Evolutionary conservation across 2,113 vertebrate species (phyloP), one percentile per base, ranked within the genome.

Genomic region (Syngnathus scovelli): DNA sequence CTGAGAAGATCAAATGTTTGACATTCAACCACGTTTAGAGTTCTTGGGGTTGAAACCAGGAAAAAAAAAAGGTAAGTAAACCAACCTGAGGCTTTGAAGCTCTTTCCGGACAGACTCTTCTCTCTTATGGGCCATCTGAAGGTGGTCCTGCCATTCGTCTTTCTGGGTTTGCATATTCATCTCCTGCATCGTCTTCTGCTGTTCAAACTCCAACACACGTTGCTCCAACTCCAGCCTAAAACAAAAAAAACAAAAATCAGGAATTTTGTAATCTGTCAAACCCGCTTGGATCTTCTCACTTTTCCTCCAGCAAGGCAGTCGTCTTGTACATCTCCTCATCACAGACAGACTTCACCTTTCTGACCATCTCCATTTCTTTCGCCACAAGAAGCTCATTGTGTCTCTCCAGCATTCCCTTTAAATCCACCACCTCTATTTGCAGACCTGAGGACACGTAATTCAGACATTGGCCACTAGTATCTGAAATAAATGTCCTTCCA

Each of bases 291-390:
- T 33, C 27, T 67, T 59, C 93, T 80, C 87, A 98, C 97, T 95
- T 98, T 84, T 98, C 95, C 80, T 95, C 92, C 58, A 97, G 94
- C 56, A 98, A 75, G 3, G 71, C 60, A n/a, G 90, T 85, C 46
- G 90, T 88, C 83, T 93, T 94, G 71, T 91, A 91, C 86, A 94
- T 90, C 86, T 92, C 92, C 75, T 96, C 95, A 72, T 97, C 94
- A 65, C 89, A 93, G 52, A 89, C 92, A 15, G 90, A 89, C 85
- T 98, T 95, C 68, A 98, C 91, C 89, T 92, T 94, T 78, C 92
- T 92, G 56, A 96, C 90, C 67, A 94, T 72, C 78, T 98, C 96
- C 64, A 92, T 87, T 85, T 98, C 95, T 81, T 95, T 98, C 90
- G 95, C 94, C 64, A 89, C 79, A 75, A 95, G 83, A n/a, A 93